Conservation (phyloP, 2,113 vertebrate genomes). For the Gymnocephalus cernua region DNA sequence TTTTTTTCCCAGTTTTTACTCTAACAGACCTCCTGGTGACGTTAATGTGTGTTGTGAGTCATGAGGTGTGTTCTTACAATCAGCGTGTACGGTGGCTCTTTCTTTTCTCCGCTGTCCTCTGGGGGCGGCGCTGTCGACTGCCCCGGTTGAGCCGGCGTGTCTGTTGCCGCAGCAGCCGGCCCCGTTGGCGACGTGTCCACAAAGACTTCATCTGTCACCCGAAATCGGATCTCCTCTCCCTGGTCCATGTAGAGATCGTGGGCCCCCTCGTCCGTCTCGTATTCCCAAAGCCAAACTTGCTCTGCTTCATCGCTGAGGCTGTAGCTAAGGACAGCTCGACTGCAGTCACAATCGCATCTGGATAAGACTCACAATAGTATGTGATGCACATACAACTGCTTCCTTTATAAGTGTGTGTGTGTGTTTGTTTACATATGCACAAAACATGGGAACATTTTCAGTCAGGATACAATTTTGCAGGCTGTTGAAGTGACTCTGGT, state of each 20-base stretch:
- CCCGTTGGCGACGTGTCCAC: constrained; percentile 95
- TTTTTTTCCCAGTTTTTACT: neutral
- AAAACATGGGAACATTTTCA: neutral
- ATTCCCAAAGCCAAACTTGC: constrained; percentile 99
- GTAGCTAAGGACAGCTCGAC: constrained; percentile 79
- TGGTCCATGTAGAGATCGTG: constrained; percentile 99
- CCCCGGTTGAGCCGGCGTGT: constrained; percentile 66
- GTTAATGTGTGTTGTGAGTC: neutral
- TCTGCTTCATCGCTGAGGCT: constrained; percentile 91
- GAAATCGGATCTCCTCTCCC: constrained; percentile 95
- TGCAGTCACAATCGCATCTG: neutral
- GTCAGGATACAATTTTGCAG: constrained; percentile 96
- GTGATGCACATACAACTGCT: neutral
- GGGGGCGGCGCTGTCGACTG: constrained; percentile 45
- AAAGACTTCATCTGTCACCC: constrained; percentile 94
- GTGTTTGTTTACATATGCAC: too few relatives aligned
- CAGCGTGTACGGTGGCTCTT: constrained; percentile 94
- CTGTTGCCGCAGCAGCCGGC: constrained; percentile 83
- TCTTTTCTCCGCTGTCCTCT: constrained; percentile 86
- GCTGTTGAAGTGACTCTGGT: constrained; percentile 94
- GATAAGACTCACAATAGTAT: neutral
- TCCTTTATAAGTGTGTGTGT: too few relatives aligned
- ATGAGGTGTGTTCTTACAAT: constrained; percentile 83
- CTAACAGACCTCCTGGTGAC: neutral
- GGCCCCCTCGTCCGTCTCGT: constrained; percentile 96